Evolutionary conservation across 2,113 vertebrate species (phyloP), one percentile per base, ranked within the genome.

Genomic region (Oncorhynchus clarkii): DNA sequence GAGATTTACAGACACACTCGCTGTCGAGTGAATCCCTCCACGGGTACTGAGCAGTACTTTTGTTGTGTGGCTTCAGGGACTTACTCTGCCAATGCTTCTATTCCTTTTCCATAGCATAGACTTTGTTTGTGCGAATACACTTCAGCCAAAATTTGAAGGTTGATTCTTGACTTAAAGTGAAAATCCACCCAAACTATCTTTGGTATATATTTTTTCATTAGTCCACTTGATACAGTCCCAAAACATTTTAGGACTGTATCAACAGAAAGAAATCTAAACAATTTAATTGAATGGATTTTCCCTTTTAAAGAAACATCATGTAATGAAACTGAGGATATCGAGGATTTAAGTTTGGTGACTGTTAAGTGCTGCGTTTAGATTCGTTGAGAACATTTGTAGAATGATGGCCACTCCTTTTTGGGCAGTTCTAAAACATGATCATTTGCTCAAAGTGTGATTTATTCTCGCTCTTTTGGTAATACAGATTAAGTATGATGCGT

Each of bases 381-480:
- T 71, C 75, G 68, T 27, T 5, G 2, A 34, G 64, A 67, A 14
- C 88, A 88, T 90, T 90, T 89, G 70, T 87, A 85, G 72, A 80
- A 67, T 73, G 16, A 54, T 16, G 14, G 49, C 14, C 49, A 11
- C 49, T 60, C 59, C 18, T 60, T 39, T 39, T 60, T 22, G 20
- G 59, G 59, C 14, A n/a, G 59, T 22, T 60, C 18, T n/a, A 60
- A 39, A 39, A 39, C 39, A 39, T 39, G 39, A 39, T 39, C 0
- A 60, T 62, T 54, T 54, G 14, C 16, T 18, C 14, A 14, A 54
- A 54, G 59, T 22, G n/a, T 45, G 59, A 22, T 62, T n/a, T 60
- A 22, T 60, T 60, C 2, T n/a, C 7, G 5, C 34, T 34, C 34
- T 45, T 45, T 45, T 45, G 39, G 9, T 45, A 45, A 45, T 45